These are phyloP conservation scores for Centruroides vittatus DNA, from an alignment of 1,140 invertebrate genomes.

Conservation along the genomic window DNA sequence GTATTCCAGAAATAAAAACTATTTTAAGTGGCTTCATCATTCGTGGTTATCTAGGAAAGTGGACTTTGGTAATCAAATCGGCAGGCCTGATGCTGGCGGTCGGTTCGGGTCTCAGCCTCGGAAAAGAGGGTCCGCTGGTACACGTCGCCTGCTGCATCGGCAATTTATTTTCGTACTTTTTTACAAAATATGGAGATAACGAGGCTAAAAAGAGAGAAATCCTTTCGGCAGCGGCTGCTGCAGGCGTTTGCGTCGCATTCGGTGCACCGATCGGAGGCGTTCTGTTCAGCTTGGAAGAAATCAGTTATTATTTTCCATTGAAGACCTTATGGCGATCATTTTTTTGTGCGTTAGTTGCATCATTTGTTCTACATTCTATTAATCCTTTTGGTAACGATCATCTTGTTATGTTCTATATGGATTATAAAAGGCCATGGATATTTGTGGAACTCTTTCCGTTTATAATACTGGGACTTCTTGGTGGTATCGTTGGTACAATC, in stretches of 20 bases:
- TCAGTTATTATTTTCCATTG: constrained; percentile 97
- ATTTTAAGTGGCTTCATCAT: constrained; percentile 99
- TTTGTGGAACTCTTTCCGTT: constrained; percentile 97
- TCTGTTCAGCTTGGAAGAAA: constrained; percentile 23
- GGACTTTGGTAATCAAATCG: constrained; percentile 97
- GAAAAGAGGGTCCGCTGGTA: constrained; percentile 99
- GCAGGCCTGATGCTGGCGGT: constrained; percentile 65
- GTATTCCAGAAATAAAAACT: constrained; percentile 98
- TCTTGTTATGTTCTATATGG: constrained; percentile 94
- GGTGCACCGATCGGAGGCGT: too few species aligned
- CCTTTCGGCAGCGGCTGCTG: too few species aligned
- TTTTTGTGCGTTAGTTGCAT: constrained; percentile 96
- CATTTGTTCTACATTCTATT: constrained; percentile 90
- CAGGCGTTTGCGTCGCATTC: too few species aligned
- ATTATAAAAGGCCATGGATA: constrained; percentile 98
- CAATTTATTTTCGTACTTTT: constrained; percentile 96
- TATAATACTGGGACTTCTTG: constrained; percentile 86
- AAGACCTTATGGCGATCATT: constrained; percentile 99
- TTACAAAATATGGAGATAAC: constrained; percentile 97
- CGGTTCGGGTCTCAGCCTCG: constrained; percentile 85
- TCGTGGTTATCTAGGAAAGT: constrained; percentile 94
- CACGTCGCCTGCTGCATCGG: constrained; percentile 73
- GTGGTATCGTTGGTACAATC: constrained; percentile 33
- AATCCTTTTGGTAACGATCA: constrained; percentile 99
- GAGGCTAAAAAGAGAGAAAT: constrained; percentile 95